Evolutionary conservation across 2,113 vertebrate genomes (phyloP).

Genomic region (Tragelaphus imberbis): DNA sequence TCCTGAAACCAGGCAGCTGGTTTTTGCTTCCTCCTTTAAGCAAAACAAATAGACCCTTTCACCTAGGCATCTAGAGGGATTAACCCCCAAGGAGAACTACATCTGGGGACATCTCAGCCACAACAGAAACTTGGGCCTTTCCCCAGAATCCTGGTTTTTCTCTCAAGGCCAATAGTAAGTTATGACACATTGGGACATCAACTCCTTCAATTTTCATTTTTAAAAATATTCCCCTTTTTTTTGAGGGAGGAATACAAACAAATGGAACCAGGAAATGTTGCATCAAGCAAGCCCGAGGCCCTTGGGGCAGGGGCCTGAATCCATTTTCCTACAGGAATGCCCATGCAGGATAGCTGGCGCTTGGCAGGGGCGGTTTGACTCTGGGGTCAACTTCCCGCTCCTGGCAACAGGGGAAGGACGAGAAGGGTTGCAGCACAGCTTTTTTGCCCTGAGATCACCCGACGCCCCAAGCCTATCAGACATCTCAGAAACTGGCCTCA

Average conservation of each 20-base stretch:
- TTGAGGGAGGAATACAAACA: background rate
- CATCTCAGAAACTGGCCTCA: background rate
- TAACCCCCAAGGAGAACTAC: background rate
- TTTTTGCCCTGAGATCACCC: background rate
- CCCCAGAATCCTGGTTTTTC: background rate
- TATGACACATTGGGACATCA: background rate
- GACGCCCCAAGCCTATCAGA: background rate
- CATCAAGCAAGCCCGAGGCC: background rate
- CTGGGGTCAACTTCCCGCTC: background rate
- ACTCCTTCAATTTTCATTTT: background rate
- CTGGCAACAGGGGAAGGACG: background rate
- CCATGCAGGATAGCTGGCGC: background rate
- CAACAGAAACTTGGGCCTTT: background rate
- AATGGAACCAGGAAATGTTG: background rate
- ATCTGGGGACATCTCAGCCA: background rate
- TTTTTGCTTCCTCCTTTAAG: background rate
- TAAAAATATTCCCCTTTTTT: too few species aligned
- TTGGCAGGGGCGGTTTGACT: background rate
- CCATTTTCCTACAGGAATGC: background rate
- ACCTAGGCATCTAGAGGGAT: background rate
- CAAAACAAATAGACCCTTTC: background rate
- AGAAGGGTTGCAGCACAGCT: background rate
- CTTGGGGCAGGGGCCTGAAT: background rate
- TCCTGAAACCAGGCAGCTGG: constrained; percentile 2
- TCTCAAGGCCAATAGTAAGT: background rate